Base-by-base conservation (phyloP, 2,113 vertebrate genomes). In the Chaetodon auriga region DNA sequence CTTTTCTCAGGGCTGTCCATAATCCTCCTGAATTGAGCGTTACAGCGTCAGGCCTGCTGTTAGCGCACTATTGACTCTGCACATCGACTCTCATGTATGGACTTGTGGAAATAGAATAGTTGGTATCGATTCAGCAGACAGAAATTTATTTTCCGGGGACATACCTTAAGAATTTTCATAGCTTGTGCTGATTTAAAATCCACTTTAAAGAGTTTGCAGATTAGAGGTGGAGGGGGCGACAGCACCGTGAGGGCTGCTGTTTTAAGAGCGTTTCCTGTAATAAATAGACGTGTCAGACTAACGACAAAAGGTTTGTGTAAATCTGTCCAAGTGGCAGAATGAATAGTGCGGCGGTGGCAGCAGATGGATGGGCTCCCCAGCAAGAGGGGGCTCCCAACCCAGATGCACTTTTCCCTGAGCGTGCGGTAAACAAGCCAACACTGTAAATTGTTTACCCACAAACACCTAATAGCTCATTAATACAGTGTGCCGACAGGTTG, bases 401-500 rank as follows among this genome's bases (percentile, higher is more conserved):
- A 93, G 88, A 93, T 93, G 92, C 90, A 92, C 90, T 87, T 92
- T 91, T 92, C 82, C 79, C 85, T 83, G 88, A 91, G 87, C 68
- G 76, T 69, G 87, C 84, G 81, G 85, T 92, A 92, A 94, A 93
- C 92, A 94, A 87, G 87, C 88, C 89, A 85, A 71, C 85, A 81
- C 83, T 90, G 89, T 92, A 92, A 94, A 92, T 87, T 90, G 87
- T 94, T 93, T 93, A 91, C 85, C 70, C 90, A 82, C 90, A 84
- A 92, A 93, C 86, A 57, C 83, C 91, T 92, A 93, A 92, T 94
- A 87, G 90, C 87, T 94, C 92, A 90, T 95, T 95, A 95, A 94
- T 95, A 90, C 78, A 77, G 84, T 77, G 75, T 21, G 77, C 84
- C 70, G 91, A 93, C 89, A 88, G 91, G 89, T 92, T 80, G 80